Evolutionary conservation across 2,888 invertebrate species (phyloP).

Genomic region (Netelia fuscicornis): DNA sequence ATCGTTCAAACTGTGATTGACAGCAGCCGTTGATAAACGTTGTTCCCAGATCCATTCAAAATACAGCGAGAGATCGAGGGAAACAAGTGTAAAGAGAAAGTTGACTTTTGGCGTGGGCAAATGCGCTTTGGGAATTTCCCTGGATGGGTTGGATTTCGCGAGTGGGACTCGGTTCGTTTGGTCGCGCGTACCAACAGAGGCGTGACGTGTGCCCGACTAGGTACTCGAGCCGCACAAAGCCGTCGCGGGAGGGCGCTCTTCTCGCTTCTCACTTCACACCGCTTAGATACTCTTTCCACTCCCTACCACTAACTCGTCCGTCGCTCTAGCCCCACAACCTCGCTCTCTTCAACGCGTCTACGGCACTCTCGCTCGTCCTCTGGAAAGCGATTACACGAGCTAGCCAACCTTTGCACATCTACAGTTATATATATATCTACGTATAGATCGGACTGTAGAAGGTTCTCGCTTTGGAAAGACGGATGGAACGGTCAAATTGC

Average conservation of each 20-base stretch:
- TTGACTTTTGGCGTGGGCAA: constrained; percentile 16
- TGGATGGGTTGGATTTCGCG: constrained; percentile 68
- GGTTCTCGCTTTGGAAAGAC: constrained; percentile 66
- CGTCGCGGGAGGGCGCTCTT: constrained; percentile 33
- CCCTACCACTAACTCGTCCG: constrained; percentile 7
- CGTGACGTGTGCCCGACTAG: constrained; percentile 40
- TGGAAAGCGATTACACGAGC: constrained; percentile 74
- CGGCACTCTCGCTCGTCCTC: constrained; percentile 32
- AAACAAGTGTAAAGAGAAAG: constrained; percentile 26
- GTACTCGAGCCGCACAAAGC: constrained; percentile 42
- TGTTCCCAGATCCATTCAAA: constrained; percentile 20
- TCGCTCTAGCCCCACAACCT: constrained; percentile 11
- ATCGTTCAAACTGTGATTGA: constrained; percentile 46
- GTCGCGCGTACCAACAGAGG: constrained; percentile 12
- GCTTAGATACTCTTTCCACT: constrained; percentile 6
- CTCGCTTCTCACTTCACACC: constrained; percentile 24
- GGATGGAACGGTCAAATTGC: constrained; percentile 81
- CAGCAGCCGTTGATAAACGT: constrained; percentile 65
- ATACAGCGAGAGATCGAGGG: constrained; percentile 36
- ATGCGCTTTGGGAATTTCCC: constrained; percentile 39
- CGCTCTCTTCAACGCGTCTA: constrained; percentile 34
- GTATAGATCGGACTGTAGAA: constrained; percentile 7
- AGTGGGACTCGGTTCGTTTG: constrained; percentile 14
- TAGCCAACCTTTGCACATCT: constrained; percentile 78
- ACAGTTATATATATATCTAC: constrained; percentile 21